A percentile compares a stretch with the other conserved stretches of the same genome.
These are phyloP conservation scores for Stegastes partitus DNA, from an alignment of 2,113 vertebrate species.

Conservation along the genomic window DNA sequence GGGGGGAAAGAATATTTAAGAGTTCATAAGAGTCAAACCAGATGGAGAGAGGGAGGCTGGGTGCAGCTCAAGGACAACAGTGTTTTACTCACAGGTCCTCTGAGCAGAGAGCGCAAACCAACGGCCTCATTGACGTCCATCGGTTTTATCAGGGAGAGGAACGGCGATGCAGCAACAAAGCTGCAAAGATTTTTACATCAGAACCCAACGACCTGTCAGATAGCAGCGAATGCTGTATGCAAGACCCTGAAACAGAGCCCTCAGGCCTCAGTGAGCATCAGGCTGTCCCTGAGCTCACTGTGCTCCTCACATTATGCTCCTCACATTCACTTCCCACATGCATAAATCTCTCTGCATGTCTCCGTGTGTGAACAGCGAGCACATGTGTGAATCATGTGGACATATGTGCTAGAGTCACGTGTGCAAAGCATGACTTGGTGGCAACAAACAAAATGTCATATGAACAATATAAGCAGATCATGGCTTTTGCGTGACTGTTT, in stretches of 20 bases:
- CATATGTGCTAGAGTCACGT: background rate
- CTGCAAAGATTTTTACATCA: conserved; percentile 21
- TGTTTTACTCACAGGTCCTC: background rate
- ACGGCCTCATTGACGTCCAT: conserved; percentile 45
- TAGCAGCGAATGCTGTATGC: conserved; percentile 31
- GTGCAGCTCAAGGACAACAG: conserved; percentile 60
- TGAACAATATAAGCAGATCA: background rate
- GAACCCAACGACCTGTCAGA: conserved; percentile 20
- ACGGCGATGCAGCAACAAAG: conserved; percentile 37
- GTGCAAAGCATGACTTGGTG: background rate
- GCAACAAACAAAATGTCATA: background rate
- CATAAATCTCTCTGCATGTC: conserved; percentile 27
- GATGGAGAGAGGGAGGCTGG: conserved; percentile 14
- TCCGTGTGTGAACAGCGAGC: conserved; percentile 1
- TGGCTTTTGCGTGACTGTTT: background rate
- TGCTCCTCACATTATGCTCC: conserved; percentile 1
- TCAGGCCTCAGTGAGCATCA: conserved; percentile 34
- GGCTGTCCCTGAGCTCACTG: conserved; percentile 32
- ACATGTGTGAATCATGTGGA: conserved; percentile 1
- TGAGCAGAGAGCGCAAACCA: conserved; percentile 9
- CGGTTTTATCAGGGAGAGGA: conserved; percentile 40
- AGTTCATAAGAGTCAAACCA: conserved; percentile 33
- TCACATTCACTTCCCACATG: conserved; percentile 40
- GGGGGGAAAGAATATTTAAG: background rate
- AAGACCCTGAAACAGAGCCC: conserved; percentile 31